phyloP scores from a whole-genome alignment of 2,797 vertebrate genomes.

The Paratrypauchen microcephalus region DNA sequence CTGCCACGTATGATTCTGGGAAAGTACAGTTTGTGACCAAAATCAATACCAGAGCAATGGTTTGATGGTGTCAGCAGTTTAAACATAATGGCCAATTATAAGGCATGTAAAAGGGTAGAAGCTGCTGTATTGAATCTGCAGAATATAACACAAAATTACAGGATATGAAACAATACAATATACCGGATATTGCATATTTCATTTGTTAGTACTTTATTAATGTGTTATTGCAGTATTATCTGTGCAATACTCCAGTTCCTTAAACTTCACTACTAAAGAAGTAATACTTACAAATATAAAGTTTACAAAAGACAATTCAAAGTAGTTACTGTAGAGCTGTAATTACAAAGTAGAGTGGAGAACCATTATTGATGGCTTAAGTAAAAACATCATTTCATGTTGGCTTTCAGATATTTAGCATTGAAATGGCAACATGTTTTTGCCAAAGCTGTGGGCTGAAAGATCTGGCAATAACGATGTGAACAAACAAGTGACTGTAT shows the following conservation, averaged over 20 bases:
- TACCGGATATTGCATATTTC: neutral
- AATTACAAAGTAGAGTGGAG: neutral
- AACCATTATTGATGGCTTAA: slow-evolving; percentile 2
- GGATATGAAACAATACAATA: neutral
- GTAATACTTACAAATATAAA: neutral
- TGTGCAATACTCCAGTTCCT: neutral
- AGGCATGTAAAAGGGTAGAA: neutral
- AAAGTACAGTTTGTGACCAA: slow-evolving; percentile 2
- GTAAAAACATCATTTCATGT: neutral
- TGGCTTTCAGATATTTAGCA: neutral
- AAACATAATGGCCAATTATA: neutral
- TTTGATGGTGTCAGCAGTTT: neutral
- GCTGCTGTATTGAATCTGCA: neutral
- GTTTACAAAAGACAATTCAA: neutral
- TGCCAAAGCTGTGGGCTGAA: slow-evolving; percentile 11
- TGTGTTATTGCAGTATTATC: neutral
- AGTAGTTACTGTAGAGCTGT: neutral
- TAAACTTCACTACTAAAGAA: neutral
- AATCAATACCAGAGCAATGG: neutral
- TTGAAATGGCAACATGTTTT: slow-evolving; percentile 3
- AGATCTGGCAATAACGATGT: slow-evolving; percentile 1
- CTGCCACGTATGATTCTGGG: slow-evolving; percentile 87
- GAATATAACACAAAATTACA: neutral
- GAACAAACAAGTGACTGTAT: slow-evolving; percentile 7
- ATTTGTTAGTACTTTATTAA: neutral